Evolutionary conservation across 2,888 invertebrate species (phyloP).

Genomic region (Eledone cirrhosa): DNA sequence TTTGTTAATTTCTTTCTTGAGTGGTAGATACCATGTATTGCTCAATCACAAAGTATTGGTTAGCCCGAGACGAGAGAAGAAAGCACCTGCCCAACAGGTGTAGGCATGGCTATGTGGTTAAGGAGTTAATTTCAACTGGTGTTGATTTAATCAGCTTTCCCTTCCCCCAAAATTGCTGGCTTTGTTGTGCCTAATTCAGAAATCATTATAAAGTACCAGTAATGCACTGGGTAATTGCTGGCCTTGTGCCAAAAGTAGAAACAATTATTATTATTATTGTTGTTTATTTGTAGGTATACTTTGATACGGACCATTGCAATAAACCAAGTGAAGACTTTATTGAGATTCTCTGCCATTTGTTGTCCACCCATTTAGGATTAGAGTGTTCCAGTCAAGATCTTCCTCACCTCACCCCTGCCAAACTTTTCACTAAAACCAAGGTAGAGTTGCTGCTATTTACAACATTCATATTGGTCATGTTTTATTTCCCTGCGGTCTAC

Average conservation of each 20-base stretch:
- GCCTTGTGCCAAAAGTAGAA: no score
- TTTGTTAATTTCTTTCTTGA: background rate
- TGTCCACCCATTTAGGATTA: constrained; percentile 46
- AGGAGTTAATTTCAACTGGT: no score
- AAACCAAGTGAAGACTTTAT: background rate
- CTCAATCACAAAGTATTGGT: background rate
- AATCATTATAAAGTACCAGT: no score
- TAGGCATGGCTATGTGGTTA: no score
- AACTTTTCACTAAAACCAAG: constrained; percentile 47
- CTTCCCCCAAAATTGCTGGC: no score
- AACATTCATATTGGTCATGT: no score
- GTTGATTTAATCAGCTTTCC: no score
- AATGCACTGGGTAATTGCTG: no score
- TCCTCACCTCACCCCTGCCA: constrained; percentile 55
- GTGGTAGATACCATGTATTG: background rate
- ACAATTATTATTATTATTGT: no score
- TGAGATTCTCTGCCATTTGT: background rate
- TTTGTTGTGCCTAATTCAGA: background rate
- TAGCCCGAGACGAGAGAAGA: background rate
- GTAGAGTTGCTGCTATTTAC: constrained; percentile 35
- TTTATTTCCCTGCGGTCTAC: no score
- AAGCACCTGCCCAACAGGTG: background rate
- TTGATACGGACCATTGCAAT: background rate
- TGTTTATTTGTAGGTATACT: background rate
- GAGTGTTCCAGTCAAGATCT: constrained; percentile 44